Percentiles rank a stretch among this genome's conserved stretches.
phyloP scores from a whole-genome alignment of 2,113 vertebrate species.

The Brachyhypopomus occidentalis region DNA sequence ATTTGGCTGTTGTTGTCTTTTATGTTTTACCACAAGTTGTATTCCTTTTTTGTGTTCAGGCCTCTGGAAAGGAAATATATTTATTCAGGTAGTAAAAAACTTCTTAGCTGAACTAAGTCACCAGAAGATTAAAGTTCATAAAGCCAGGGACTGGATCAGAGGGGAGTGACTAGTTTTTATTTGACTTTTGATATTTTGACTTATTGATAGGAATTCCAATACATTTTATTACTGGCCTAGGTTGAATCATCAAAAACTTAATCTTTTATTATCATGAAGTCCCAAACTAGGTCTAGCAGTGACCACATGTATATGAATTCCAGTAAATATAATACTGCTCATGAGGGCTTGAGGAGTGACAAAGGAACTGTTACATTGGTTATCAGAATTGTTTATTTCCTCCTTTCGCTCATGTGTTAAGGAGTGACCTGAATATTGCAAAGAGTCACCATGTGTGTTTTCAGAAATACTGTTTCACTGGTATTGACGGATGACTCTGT shows the following conservation, averaged over 20 bases:
- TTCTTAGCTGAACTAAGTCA: too few relatives aligned
- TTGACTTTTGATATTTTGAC: neutral
- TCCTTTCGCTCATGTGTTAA: conserved; percentile 6
- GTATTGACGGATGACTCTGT: neutral
- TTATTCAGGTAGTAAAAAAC: too few relatives aligned
- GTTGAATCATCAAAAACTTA: neutral
- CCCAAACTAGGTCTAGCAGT: neutral
- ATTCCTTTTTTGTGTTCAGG: too few relatives aligned
- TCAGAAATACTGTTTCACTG: neutral
- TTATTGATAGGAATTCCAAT: neutral
- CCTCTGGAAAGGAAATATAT: too few relatives aligned
- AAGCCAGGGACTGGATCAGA: too few relatives aligned
- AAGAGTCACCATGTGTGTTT: neutral
- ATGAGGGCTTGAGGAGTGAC: neutral
- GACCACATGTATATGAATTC: neutral
- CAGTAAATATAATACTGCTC: neutral
- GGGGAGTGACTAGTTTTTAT: too few relatives aligned
- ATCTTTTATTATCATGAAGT: neutral
- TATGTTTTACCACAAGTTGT: too few relatives aligned
- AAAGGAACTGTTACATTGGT: neutral
- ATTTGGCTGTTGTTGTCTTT: too few relatives aligned
- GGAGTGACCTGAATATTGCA: neutral
- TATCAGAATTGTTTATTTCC: conserved; percentile 3
- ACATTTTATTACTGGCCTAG: too few relatives aligned
- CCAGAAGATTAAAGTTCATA: too few relatives aligned